A percentile compares a stretch with the other conserved stretches of the same genome.
These are phyloP conservation scores for Aquatica leii DNA, from an alignment of 2,888 invertebrate genomes.

Conservation along the genomic window DNA sequence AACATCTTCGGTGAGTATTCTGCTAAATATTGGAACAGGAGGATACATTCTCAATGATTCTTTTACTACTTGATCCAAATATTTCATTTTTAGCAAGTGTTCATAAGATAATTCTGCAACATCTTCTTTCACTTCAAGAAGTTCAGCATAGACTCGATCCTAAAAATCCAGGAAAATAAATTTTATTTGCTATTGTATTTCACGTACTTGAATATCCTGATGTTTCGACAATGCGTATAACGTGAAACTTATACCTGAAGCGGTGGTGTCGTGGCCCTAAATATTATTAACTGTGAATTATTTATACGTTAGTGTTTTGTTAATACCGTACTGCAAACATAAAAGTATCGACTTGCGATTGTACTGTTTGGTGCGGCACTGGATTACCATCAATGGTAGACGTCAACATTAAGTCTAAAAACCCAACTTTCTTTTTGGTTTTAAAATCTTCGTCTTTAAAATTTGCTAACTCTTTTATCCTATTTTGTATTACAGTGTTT, in stretches of 20 bases:
- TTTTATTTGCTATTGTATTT: too few relatives aligned
- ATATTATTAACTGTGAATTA: background rate
- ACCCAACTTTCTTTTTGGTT: conserved; percentile 34
- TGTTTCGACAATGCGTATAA: conserved; percentile 59
- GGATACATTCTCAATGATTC: conserved; percentile 66
- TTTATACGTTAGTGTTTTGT: background rate
- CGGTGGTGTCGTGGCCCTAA: conserved; percentile 63
- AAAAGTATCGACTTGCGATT: conserved; percentile 15
- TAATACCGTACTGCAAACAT: conserved; percentile 13
- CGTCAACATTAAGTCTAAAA: conserved; percentile 35
- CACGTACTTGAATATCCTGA: conserved; percentile 55
- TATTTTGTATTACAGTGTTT: conserved; percentile 62
- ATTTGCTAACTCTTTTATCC: background rate
- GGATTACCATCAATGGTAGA: conserved; percentile 55
- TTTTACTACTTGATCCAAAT: conserved; percentile 64
- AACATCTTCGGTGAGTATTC: conserved; percentile 58
- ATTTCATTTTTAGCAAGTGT: conserved; percentile 65
- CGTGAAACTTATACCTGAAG: conserved; percentile 60
- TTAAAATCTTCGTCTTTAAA: conserved; percentile 17
- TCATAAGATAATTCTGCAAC: conserved; percentile 38
- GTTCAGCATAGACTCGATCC: conserved; percentile 57
- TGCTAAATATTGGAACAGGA: conserved; percentile 63
- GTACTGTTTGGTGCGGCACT: conserved; percentile 69
- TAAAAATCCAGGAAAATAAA: conserved; percentile 4
- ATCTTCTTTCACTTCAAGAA: conserved; percentile 51